Conservation (phyloP, 1,140 invertebrate species). For the Sinonovacula constricta region DNA sequence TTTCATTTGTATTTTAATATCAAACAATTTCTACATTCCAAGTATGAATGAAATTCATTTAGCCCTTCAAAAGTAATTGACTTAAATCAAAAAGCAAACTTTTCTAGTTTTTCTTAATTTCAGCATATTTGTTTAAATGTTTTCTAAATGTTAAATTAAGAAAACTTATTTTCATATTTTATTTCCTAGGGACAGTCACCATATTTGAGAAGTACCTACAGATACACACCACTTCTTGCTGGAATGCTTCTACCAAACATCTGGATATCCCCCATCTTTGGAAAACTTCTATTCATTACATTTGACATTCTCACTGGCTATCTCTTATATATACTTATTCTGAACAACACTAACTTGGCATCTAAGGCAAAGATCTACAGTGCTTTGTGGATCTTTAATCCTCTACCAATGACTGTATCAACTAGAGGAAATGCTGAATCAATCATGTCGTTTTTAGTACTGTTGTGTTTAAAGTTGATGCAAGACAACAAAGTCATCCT, state of each 20-base stretch:
- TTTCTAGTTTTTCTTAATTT: too few species aligned
- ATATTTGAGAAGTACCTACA: constrained; percentile 93
- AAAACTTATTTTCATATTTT: constrained; percentile 81
- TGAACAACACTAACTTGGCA: constrained; percentile 50
- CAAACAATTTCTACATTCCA: too few species aligned
- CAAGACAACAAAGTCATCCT: constrained; percentile 63
- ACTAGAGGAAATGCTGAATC: constrained; percentile 97
- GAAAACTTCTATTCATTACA: constrained; percentile 93
- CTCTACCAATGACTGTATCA: constrained; percentile 93
- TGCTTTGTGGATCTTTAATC: constrained; percentile 96
- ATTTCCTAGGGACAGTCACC: constrained; percentile 85
- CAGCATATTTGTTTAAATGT: too few species aligned
- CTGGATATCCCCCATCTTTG: constrained; percentile 85
- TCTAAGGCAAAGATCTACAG: constrained; percentile 80
- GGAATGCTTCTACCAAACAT: constrained; percentile 92
- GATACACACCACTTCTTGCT: constrained; percentile 96
- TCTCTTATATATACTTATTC: constrained; percentile 83
- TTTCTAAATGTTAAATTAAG: too few species aligned
- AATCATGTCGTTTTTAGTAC: constrained; percentile 90
- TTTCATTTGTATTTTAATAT: too few species aligned
- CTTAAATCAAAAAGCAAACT: too few species aligned
- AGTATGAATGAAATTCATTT: too few species aligned
- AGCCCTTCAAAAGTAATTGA: too few species aligned
- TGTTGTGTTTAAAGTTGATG: constrained; percentile 83
- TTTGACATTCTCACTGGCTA: constrained; percentile 89